Evolutionary conservation across 2,797 vertebrate species (phyloP).

Genomic region (Discoglossus pictus): DNA sequence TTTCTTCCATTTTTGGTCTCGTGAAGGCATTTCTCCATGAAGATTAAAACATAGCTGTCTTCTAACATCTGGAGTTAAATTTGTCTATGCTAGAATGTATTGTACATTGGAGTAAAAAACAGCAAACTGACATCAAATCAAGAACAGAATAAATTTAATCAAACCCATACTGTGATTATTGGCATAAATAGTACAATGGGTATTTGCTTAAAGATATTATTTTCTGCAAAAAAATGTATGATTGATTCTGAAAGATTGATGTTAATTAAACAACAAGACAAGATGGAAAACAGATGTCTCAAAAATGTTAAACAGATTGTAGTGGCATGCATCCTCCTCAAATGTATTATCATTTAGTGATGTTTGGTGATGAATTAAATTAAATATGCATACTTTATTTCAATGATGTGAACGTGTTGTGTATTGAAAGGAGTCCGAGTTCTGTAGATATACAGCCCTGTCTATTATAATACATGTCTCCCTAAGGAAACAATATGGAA

Average conservation of each 20-base stretch:
- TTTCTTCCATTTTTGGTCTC: constrained; percentile 55
- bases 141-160: constrained; percentile 50
- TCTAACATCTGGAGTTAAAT: constrained; percentile 25
- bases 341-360: constrained; percentile 38
- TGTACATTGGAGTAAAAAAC: constrained; percentile 3
- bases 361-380: neutral
- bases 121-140: constrained; percentile 50
- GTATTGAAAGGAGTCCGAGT: too few relatives aligned
- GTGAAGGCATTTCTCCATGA: constrained; percentile 28
- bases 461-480: too few relatives aligned
- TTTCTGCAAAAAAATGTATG: constrained; percentile 58
- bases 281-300: constrained; percentile 60
- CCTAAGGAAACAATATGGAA: too few relatives aligned
- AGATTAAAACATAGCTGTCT: constrained; percentile 12
- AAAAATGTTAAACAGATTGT: constrained; percentile 54
- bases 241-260: constrained; percentile 55
- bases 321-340: constrained; percentile 47
- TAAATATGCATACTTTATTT: constrained; percentile 35
- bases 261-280: constrained; percentile 61
- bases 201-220: constrained; percentile 55
- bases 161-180: constrained; percentile 38
- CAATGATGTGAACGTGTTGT: neutral
- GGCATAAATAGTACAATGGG: constrained; percentile 42
- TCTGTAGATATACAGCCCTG: too few relatives aligned
- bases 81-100: constrained; percentile 41